Evolutionary conservation across 2,888 invertebrate species (phyloP).

Genomic region (Brachyopa scutellaris): DNA sequence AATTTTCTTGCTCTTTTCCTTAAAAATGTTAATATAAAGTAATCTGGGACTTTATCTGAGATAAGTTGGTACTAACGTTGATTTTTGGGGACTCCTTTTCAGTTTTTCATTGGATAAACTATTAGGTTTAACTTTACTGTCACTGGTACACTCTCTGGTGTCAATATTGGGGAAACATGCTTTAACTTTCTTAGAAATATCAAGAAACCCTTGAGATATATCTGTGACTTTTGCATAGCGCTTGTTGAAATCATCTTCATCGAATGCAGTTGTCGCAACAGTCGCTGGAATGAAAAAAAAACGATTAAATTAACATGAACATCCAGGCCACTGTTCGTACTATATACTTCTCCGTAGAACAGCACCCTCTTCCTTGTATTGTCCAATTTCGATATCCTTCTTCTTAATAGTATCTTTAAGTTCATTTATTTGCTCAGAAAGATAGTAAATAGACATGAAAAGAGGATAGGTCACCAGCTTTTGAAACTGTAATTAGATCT

Average conservation of each 20-base stretch:
- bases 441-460: conserved; percentile 67
- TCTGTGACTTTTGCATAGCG: conserved; percentile 64
- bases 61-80: conserved; percentile 67
- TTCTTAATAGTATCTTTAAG: conserved; percentile 75
- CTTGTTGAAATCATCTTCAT: conserved; percentile 54
- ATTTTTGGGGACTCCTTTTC: conserved; percentile 42
- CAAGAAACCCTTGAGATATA: conserved; percentile 60
- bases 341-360: conserved; percentile 76
- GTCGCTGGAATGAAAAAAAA: conserved; percentile 74
- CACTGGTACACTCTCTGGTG: neutral
- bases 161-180: neutral
- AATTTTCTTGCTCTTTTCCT: conserved; percentile 76
- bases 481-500: conserved; percentile 74
- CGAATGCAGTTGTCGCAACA: conserved; percentile 75
- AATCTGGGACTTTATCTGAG: too few relatives aligned
- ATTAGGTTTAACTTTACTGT: neutral
- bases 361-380: conserved; percentile 78
- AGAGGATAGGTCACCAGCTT: conserved; percentile 73
- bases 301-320: neutral
- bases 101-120: conserved; percentile 14
- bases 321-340: neutral
- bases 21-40: too few relatives aligned
- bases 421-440: conserved; percentile 73
- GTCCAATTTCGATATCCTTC: conserved; percentile 79
- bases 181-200: conserved; percentile 55